These are phyloP conservation scores for Lates calcarifer DNA, from an alignment of 2,113 vertebrate species.

Conservation along the genomic window DNA sequence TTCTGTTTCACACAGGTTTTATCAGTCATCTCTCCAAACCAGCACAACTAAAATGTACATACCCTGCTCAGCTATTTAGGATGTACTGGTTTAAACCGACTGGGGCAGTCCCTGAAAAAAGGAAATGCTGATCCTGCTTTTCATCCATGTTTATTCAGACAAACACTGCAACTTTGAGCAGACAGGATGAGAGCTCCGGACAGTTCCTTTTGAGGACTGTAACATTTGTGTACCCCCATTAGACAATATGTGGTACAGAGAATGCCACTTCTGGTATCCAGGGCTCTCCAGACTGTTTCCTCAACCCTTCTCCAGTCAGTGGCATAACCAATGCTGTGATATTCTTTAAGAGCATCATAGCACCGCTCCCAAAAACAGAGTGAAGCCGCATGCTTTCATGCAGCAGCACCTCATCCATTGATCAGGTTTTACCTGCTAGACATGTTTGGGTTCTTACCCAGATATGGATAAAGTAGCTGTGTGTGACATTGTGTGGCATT, in stretches of 20 bases:
- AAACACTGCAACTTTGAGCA: neutral
- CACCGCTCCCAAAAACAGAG: neutral
- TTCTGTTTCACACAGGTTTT: neutral
- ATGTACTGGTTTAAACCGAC: neutral
- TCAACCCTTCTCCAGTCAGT: neutral
- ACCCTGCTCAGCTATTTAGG: conserved; percentile 8
- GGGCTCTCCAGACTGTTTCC: neutral
- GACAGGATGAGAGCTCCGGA: neutral
- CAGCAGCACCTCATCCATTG: conserved; percentile 5
- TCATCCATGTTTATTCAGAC: neutral
- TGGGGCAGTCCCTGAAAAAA: neutral
- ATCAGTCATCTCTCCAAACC: neutral
- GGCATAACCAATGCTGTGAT: neutral
- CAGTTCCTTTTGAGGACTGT: neutral
- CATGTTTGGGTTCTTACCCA: neutral
- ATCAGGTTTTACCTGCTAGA: conserved; percentile 43
- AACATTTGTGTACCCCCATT: neutral
- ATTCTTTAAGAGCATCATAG: neutral
- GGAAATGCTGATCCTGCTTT: neutral
- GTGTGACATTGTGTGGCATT: conserved; percentile 7
- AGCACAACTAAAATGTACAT: neutral
- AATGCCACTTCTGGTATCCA: neutral
- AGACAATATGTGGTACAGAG: neutral
- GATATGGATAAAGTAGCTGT: neutral
- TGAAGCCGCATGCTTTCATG: neutral